Evolutionary conservation across 2,888 invertebrate species (phyloP), one percentile per base, ranked within the genome.

Genomic region (Hydrotaea cyrtoneurina): DNA sequence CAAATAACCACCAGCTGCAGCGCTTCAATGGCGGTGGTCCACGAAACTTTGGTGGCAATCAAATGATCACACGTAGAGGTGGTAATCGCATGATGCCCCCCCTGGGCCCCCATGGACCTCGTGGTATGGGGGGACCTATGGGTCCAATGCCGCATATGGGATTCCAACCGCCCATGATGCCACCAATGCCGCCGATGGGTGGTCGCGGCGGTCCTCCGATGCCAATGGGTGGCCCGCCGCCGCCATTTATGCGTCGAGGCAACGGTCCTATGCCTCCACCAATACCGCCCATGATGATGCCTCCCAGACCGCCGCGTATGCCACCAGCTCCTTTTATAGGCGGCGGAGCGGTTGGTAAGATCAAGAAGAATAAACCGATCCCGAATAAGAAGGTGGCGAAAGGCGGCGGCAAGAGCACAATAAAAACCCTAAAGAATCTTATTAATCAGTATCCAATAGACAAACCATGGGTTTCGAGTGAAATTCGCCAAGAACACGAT

Each of bases 381-480:
- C 86, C 88, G 0, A n/a, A n/a, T n/a, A 89, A 90, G 59, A 88
- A 90, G 7, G 82, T 90, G 5, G 89, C 88, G 57, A 90, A 88
- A 82, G 88, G 85, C 13, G 90, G 90, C 55, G 89, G 89, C 21
- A 92, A 91, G 79, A 90, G 89, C 82, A 89, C 89, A 13, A 91
- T 91, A 39, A 92, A 91, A 78, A 92, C 92, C 15, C 87, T 92
- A 0, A 92, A 90, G 74, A 91, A 91, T 84, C 89, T 92, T n/a
- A 89, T 91, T 2, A 92, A 91, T 87, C 92, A 92, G 72, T 92
- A 92, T 88, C 91, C 92, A 19, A 87, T 94, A 73, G 93, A 93
- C 36, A 94, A 94, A 88, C 94, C 94, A 0, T 95, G 94, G 94
- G 94, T 95, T 7, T 94, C 93, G 11, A 93, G 93, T 15, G 93